phyloP scores from a whole-genome alignment of 1,140 invertebrate genomes.

The Pissodes strobi region DNA sequence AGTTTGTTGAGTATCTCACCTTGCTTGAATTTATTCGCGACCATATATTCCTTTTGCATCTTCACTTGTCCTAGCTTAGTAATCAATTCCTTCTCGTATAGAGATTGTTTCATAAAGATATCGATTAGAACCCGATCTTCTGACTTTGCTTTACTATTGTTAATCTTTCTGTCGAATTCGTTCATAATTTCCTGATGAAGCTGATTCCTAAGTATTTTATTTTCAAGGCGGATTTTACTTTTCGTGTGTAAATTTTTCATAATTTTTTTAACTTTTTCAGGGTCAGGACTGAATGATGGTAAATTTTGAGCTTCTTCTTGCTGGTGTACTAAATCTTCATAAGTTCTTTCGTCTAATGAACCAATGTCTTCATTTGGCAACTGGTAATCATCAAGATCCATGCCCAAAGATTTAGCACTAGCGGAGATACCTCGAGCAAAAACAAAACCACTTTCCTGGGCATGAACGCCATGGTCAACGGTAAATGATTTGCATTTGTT shows the following conservation, averaged over 20 bases:
- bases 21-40: constrained; percentile 58
- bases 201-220: constrained; percentile 43
- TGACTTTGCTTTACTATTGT: constrained; percentile 10
- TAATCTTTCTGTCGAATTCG: constrained; percentile 47
- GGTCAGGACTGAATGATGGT: constrained; percentile 30
- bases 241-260: constrained; percentile 49
- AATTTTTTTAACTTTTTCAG: constrained; percentile 39
- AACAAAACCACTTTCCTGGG: not conserved
- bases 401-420: not conserved
- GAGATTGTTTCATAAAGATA: constrained; percentile 62
- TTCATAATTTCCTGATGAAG: constrained; percentile 52
- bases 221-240: constrained; percentile 33
- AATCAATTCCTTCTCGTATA: constrained; percentile 67
- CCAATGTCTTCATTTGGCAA: not conserved
- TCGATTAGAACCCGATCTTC: constrained; percentile 59
- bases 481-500: not conserved
- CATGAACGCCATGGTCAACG: not conserved
- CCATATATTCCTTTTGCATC: constrained; percentile 59
- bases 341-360: constrained; percentile 9
- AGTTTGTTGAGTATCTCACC: constrained; percentile 57
- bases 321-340: constrained; percentile 38
- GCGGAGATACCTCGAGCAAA: not conserved
- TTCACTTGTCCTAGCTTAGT: constrained; percentile 64
- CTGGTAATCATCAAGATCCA: not conserved
- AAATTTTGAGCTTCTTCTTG: constrained; percentile 26